Conservation (phyloP, 2,113 vertebrate genomes). For the Parus major region DNA sequence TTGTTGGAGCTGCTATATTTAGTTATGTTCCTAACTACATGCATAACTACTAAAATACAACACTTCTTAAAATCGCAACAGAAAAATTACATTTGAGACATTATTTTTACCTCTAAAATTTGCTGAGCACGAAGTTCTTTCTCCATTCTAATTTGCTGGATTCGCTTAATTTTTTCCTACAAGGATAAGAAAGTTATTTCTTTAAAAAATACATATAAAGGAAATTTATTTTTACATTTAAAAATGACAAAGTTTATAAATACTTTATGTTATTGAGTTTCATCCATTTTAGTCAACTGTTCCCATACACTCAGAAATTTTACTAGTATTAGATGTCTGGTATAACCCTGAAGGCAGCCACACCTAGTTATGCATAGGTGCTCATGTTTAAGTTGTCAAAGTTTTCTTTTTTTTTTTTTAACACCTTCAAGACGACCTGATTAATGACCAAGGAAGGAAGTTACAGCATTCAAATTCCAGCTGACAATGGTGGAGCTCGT, state of each 20-base stretch:
- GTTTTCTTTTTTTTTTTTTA: neutral
- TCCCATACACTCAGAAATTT: neutral
- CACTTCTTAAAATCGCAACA: neutral
- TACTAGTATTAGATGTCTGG: neutral
- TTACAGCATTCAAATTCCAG: neutral
- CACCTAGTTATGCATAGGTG: neutral
- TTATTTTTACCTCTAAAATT: conserved; percentile 89
- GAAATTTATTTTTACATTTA: neutral
- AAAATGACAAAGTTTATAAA: neutral
- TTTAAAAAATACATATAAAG: neutral
- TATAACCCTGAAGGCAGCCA: neutral
- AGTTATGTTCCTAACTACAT: neutral
- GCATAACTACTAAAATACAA: neutral
- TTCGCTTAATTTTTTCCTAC: conserved; percentile 95
- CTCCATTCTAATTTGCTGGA: conserved; percentile 95
- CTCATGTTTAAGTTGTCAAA: neutral
- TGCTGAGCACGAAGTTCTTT: conserved; percentile 96
- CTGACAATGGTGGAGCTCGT: neutral
- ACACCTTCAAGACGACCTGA: neutral
- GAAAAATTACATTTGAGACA: neutral
- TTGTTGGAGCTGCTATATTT: neutral
- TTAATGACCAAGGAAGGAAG: neutral
- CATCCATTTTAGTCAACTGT: neutral
- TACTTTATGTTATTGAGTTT: neutral
- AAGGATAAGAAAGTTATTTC: conserved; percentile 35